Evolutionary conservation across 2,888 invertebrate species (phyloP), one percentile per base, ranked within the genome.

Genomic region (Lithophane semibrunnea): DNA sequence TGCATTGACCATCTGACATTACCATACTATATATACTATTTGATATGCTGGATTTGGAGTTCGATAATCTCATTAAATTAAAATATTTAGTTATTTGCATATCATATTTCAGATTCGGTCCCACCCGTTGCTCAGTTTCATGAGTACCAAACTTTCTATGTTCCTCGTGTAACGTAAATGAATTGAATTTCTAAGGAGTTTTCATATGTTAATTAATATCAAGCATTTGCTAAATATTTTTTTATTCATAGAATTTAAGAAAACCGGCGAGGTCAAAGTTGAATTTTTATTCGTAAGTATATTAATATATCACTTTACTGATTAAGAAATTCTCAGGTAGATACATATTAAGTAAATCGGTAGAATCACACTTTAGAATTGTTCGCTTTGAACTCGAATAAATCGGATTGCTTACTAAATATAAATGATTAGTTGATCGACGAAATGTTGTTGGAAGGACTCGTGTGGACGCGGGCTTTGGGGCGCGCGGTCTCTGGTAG

Each of bases 371-470:
- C 70, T 67, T 73, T 67, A 56, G 60, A 80, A 67, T 75, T 58
- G 42, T 67, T 73, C 2, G 29, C 37, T 61, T 24, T 56, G 21
- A 73, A 56, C 12, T 58, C 21, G 3, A 49, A 61, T 56, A 60
- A 29, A 68, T 78, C 9, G 49, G 60, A 82, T 72, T 60, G 79
- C 66, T 82, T 78, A 84, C 81, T 82, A 84, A 56, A 85, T 80
- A 74, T 52, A 54, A 75, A 73, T 74, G 58, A 78, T 69, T 70
- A 73, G 73, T 77, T 76, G 42, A 72, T 81, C 60, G 71, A 82
- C 18, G 24, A 67, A 64, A 79, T 75, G 63, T 73, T 60, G 67
- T 80, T 68, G 71, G 75, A 80, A 88, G 86, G 89, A 86, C 79
- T 77, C 72, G 56, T 74, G 73, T 71, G 63, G 75, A 74, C 52